Percentiles rank a stretch among this genome's conserved stretches.
phyloP scores from a whole-genome alignment of 2,888 invertebrate species.

The Epistrophe grossulariae region DNA sequence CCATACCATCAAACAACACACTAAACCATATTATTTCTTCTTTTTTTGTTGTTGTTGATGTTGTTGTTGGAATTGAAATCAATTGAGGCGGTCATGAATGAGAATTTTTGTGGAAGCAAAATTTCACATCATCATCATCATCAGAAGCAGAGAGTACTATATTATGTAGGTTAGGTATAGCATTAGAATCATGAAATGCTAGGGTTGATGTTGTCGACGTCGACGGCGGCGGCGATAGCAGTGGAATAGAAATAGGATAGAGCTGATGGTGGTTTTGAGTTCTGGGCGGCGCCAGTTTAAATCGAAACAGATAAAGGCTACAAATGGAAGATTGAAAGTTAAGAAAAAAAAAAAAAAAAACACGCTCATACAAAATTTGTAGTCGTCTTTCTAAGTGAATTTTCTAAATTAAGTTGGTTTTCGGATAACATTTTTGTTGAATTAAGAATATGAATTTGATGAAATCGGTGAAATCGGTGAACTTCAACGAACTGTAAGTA shows the following conservation, averaged over 20 bases:
- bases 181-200: conserved; percentile 53
- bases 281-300: conserved; percentile 75
- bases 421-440: conserved; percentile 41
- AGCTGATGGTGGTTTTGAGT: conserved; percentile 49
- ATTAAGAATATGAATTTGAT: conserved; percentile 32
- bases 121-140: conserved; percentile 74
- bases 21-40: conserved; percentile 6
- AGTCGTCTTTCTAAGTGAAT: conserved; percentile 53
- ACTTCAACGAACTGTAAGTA: not conserved
- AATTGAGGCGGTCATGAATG: conserved; percentile 76
- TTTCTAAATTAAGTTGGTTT: conserved; percentile 68
- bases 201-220: conserved; percentile 56
- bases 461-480: conserved; percentile 25
- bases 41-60: too few relatives aligned
- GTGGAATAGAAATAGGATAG: conserved; percentile 8
- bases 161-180: too few relatives aligned
- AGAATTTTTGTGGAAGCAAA: conserved; percentile 72
- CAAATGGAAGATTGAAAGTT: conserved; percentile 59
- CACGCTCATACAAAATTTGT: not conserved
- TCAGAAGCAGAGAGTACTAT: conserved; percentile 14
- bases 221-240: too few relatives aligned
- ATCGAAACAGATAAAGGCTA: conserved; percentile 74
- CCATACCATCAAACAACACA: conserved; percentile 23
- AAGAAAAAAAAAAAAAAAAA: conserved; percentile 14
- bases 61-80: conserved; percentile 71